Conservation (phyloP, 2,113 vertebrate genomes). For the Sorex araneus region DNA sequence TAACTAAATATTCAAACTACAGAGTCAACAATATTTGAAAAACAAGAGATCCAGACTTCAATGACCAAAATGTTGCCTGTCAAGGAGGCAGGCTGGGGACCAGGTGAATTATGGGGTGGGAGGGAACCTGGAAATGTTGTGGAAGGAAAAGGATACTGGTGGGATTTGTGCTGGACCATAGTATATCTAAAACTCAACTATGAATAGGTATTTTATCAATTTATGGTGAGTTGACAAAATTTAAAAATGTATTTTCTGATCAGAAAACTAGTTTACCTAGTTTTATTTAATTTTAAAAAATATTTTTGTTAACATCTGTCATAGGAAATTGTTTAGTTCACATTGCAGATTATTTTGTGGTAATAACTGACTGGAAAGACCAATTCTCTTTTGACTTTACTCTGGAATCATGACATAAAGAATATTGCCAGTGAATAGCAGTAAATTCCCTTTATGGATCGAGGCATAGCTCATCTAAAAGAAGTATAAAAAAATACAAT, state of each 20-base stretch:
- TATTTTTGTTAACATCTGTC: neutral
- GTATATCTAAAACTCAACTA: too few relatives aligned
- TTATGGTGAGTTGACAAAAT: neutral
- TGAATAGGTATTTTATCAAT: neutral
- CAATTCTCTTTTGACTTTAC: conserved; percentile 40
- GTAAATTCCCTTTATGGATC: neutral
- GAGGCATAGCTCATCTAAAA: conserved; percentile 31
- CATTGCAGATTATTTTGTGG: conserved; percentile 36
- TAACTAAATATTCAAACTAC: too few relatives aligned
- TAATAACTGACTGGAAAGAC: neutral
- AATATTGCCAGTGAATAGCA: neutral
- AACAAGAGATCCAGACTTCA: too few relatives aligned
- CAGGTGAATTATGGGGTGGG: neutral
- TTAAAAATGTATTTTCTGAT: conserved; percentile 1
- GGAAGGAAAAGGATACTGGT: too few relatives aligned
- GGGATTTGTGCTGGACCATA: too few relatives aligned
- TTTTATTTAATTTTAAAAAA: neutral
- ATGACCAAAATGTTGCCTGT: too few relatives aligned
- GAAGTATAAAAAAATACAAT: neutral
- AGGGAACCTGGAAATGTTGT: too few relatives aligned
- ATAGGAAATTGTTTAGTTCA: neutral
- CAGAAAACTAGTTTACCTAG: conserved; percentile 33
- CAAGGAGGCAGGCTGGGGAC: neutral
- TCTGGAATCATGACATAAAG: conserved; percentile 3
- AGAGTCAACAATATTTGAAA: too few relatives aligned